Evolutionary conservation across 2,113 vertebrate genomes (phyloP).

Genomic region (Etheostoma spectabile): DNA sequence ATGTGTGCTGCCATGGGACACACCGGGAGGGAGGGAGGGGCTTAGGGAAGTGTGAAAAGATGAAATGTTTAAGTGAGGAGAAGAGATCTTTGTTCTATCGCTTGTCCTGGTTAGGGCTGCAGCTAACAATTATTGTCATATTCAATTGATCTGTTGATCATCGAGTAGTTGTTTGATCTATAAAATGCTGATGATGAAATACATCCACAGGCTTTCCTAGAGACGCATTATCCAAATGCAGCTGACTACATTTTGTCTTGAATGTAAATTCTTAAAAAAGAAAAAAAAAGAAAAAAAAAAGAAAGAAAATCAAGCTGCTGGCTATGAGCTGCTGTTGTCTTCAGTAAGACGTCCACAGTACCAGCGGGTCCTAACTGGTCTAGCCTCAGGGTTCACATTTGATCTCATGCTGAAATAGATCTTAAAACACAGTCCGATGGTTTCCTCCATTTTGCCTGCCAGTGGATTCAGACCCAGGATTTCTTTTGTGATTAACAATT

Average conservation of each 20-base stretch:
- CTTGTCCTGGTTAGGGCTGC: neutral
- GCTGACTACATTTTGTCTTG: neutral
- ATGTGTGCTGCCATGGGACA: slow-evolving; percentile 48
- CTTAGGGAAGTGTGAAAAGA: neutral
- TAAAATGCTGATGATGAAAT: neutral
- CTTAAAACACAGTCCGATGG: neutral
- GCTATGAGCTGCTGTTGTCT: neutral
- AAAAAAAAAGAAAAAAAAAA: too few species aligned
- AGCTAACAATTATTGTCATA: too few species aligned
- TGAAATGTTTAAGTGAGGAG: neutral
- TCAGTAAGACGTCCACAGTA: neutral
- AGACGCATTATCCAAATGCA: neutral
- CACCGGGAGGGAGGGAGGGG: neutral
- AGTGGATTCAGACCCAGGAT: too few species aligned
- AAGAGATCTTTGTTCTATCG: neutral
- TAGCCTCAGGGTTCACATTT: neutral
- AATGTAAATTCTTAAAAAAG: neutral
- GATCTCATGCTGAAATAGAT: neutral
- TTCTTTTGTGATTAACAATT: too few species aligned
- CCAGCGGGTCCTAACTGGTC: too few species aligned
- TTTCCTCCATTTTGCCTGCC: too few species aligned
- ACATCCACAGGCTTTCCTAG: neutral
- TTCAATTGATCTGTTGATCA: too few species aligned
- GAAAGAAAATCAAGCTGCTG: neutral
- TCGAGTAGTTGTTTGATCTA: too few species aligned